phyloP scores from a whole-genome alignment of 1,140 invertebrate genomes.

The Paraescarpia echinospica region DNA sequence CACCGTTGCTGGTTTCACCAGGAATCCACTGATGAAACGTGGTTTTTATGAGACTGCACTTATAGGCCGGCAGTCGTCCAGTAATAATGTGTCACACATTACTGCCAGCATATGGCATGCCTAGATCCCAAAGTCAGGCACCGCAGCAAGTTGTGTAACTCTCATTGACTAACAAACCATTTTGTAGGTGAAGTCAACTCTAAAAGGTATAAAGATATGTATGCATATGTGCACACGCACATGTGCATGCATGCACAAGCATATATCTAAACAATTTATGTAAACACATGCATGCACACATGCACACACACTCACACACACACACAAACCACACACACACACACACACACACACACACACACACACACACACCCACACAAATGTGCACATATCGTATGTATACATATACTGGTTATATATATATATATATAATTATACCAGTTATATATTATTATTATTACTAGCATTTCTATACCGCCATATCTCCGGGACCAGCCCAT shows the following conservation, averaged over 20 bases:
- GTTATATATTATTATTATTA: too few species aligned
- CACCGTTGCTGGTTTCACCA: neutral
- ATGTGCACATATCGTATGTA: neutral
- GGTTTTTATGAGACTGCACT: neutral
- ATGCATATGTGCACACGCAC: neutral
- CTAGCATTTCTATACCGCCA: too few species aligned
- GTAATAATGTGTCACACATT: neutral
- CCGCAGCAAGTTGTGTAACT: too few species aligned
- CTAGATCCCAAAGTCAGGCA: too few species aligned
- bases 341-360: neutral
- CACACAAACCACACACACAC: neutral
- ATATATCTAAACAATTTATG: too few species aligned
- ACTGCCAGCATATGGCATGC: neutral
- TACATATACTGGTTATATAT: too few species aligned
- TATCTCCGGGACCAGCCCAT: too few species aligned
- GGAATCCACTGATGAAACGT: neutral
- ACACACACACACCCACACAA: neutral
- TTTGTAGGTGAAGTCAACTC: too few species aligned
- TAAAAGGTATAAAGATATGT: too few species aligned
- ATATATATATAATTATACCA: too few species aligned
- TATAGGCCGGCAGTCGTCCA: neutral
- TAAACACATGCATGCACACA: neutral
- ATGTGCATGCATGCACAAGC: neutral
- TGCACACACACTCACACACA: neutral
- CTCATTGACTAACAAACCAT: too few species aligned